phyloP scores from a whole-genome alignment of 2,797 vertebrate species.

The Gephyroberyx darwinii region DNA sequence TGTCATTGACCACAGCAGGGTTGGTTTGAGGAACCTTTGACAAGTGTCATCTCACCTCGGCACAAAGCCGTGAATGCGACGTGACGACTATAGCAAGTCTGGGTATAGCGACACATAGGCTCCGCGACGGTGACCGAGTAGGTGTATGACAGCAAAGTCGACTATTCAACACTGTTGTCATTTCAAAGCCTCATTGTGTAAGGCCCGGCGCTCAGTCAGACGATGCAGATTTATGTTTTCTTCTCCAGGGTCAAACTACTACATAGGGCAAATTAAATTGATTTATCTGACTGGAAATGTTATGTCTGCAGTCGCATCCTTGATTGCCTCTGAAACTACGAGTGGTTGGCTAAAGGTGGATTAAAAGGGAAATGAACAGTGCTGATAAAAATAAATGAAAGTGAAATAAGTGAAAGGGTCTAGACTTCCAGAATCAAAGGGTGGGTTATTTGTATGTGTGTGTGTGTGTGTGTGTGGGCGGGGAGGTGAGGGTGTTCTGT shows the following conservation, averaged over 20 bases:
- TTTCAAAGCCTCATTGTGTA: conserved; percentile 32
- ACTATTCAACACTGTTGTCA: conserved; percentile 37
- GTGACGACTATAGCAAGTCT: conserved; percentile 27
- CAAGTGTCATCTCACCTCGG: conserved; percentile 18
- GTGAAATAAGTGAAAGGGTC: no score
- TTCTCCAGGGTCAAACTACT: conserved; percentile 14
- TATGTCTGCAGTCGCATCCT: conserved; percentile 5
- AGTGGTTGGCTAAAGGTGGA: background rate
- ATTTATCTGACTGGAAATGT: conserved; percentile 19
- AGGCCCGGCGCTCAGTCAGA: conserved; percentile 26
- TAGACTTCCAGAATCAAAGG: no score
- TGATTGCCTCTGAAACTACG: background rate
- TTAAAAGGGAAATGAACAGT: conserved; percentile 7
- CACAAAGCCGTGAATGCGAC: conserved; percentile 27
- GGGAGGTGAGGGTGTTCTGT: no score
- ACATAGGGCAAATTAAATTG: conserved; percentile 1
- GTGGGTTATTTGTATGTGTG: no score
- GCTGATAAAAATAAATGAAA: conserved; percentile 10
- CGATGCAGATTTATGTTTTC: background rate
- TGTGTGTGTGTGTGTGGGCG: no score
- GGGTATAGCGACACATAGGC: conserved; percentile 47
- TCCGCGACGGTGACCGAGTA: conserved; percentile 55
- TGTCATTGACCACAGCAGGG: background rate
- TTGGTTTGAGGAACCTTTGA: conserved; percentile 26
- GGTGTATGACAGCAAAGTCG: conserved; percentile 56